Evolutionary conservation across 2,888 invertebrate species (phyloP), one percentile per base, ranked within the genome.

Genomic region (Sturmia bella): DNA sequence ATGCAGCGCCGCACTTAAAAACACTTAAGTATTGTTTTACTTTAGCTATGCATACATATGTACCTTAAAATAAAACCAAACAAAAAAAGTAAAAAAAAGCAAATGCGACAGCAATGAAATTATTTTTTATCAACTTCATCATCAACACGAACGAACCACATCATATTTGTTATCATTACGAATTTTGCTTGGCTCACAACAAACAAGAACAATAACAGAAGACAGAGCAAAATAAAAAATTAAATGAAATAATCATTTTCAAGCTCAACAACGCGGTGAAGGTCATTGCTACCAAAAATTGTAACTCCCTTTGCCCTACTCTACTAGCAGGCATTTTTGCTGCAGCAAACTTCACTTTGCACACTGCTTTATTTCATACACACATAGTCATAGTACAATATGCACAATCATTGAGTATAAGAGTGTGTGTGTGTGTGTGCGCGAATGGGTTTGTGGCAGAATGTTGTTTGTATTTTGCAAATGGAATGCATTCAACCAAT

Each of bases 201-300:
- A 83, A 84, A 73, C 7, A 15, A 50, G 48, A 63, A 59, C 52
- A 78, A 11, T 69, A 77, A 43, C 32, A 32, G 72, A 76, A 84
- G 81, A 84, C 6, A 45, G 5, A 63, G 61, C 66, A 59, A 41
- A 56, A 12, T n/a, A 37, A 57, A 24, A 57, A 48, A 75, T 79
- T 84, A 61, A 63, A 77, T 69, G 50, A 77, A 77, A 77, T 76
- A 77, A 81, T 81, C 68, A 82, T 78, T 82, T 79, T 78, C 78
- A 82, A 80, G 80, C 83, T 83, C 87, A 86, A 87, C 90, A 90
- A 89, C 89, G 90, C 90, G 90, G 90, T 91, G 90, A 91, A 91
- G 90, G 90, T 91, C 90, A 90, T 90, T 91, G 90, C 90, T 91
- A 90, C 90, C 90, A 90, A 89, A 89, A 89, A 88, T 88, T 88